These are phyloP conservation scores for Neomonachus schauinslandi DNA, from an alignment of 2,113 vertebrate genomes.

Conservation along the genomic window DNA sequence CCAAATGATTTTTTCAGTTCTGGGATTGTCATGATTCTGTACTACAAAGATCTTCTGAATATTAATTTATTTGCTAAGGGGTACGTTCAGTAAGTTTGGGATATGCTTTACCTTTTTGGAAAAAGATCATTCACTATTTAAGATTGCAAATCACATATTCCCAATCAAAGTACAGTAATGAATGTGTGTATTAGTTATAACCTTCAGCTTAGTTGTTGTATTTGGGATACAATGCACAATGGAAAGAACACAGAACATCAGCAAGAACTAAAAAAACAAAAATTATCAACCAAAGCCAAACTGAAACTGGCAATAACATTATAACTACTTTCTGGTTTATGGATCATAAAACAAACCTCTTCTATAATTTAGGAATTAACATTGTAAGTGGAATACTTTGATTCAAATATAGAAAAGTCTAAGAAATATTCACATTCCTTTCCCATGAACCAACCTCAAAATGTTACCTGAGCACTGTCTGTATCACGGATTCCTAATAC, in stretches of 20 bases:
- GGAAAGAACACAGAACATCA: background rate
- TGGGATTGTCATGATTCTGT: background rate
- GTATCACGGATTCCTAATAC: slow-evolving; percentile 97
- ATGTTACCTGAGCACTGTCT: slow-evolving; percentile 95
- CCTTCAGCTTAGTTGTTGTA: background rate
- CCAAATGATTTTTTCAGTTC: background rate
- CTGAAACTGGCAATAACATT: background rate
- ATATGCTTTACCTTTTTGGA: background rate
- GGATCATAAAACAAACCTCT: background rate
- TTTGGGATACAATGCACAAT: background rate
- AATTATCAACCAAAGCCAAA: background rate
- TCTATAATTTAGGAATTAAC: background rate
- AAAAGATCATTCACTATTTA: background rate
- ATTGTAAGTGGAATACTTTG: background rate
- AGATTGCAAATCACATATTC: background rate
- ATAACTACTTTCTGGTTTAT: background rate
- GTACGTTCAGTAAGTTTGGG: background rate
- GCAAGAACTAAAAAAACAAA: background rate
- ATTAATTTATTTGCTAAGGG: background rate
- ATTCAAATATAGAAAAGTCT: background rate
- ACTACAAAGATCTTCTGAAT: slow-evolving; percentile 3
- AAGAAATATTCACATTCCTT: background rate
- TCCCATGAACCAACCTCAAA: background rate
- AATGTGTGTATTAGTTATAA: background rate
- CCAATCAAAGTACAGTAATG: background rate